phyloP scores from a whole-genome alignment of 1,140 invertebrate species.

The Drosophila micromelanica region DNA sequence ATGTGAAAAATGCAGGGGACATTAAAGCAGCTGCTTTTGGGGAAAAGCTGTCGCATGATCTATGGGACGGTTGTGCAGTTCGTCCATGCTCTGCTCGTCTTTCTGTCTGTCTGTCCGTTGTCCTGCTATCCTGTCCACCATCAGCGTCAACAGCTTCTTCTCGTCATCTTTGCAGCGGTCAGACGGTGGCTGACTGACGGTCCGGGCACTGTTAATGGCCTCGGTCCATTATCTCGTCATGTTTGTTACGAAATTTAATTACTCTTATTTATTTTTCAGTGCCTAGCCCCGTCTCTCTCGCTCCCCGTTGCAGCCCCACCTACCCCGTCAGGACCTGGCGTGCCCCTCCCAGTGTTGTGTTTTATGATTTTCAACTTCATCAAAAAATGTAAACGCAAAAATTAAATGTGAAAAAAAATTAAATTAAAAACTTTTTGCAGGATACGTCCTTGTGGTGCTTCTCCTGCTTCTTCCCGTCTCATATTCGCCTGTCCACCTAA shows the following conservation, averaged over 20 bases:
- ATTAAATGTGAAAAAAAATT: conserved; percentile 77
- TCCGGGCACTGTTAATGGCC: conserved; percentile 77
- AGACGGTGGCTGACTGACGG: conserved; percentile 50
- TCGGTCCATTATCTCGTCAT: conserved; percentile 84
- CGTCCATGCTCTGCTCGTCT: background rate
- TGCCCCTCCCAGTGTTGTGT: conserved; percentile 30
- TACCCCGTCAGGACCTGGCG: conserved; percentile 1
- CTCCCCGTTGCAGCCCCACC: background rate
- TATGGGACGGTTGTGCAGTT: conserved; percentile 32
- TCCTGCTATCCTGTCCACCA: background rate
- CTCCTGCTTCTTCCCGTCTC: conserved; percentile 30
- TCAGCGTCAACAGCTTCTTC: conserved; percentile 33
- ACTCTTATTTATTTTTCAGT: conserved; percentile 84
- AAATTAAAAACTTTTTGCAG: conserved; percentile 77
- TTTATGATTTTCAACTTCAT: conserved; percentile 78
- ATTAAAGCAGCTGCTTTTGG: conserved; percentile 42
- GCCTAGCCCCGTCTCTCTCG: conserved; percentile 12
- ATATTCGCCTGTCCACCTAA: conserved; percentile 51
- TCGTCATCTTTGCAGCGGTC: conserved; percentile 67
- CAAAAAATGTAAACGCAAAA: conserved; percentile 72
- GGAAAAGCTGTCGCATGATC: conserved; percentile 22
- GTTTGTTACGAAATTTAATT: conserved; percentile 84
- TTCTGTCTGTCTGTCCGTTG: background rate
- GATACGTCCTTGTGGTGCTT: conserved; percentile 19
- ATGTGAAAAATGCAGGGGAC: conserved; percentile 52